Conservation (phyloP, 2,113 vertebrate genomes). For the Urocolius indicus region DNA sequence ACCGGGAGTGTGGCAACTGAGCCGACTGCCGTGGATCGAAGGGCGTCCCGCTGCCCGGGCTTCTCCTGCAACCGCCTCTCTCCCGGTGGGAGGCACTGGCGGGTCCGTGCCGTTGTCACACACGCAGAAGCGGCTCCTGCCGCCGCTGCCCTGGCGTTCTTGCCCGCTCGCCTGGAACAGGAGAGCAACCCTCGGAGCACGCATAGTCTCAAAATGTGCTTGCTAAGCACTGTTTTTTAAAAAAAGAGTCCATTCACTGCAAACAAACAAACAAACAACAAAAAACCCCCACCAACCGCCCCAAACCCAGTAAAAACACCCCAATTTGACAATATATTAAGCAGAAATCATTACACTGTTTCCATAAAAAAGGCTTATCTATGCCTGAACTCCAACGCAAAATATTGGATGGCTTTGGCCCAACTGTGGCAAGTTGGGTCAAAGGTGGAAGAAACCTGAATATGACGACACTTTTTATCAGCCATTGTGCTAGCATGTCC, state of each 20-base stretch:
- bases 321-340: background rate
- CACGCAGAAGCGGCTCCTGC: background rate
- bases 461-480: background rate
- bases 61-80: background rate
- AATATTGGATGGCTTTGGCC: background rate
- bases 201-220: background rate
- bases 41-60: rapidly evolving
- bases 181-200: background rate
- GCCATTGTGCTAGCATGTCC: background rate
- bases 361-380: background rate
- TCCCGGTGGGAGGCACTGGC: background rate
- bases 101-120: background rate
- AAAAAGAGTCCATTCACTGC: background rate
- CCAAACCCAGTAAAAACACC: background rate
- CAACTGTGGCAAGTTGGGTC: background rate
- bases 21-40: rapidly evolving
- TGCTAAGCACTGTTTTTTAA: background rate
- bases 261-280: too few relatives aligned
- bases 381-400: background rate
- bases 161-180: background rate
- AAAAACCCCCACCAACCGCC: too few relatives aligned
- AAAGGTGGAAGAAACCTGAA: background rate
- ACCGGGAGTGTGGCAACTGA: rapidly evolving
- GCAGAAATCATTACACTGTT: background rate
- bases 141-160: too few relatives aligned